These are phyloP conservation scores for Cichladusa arquata DNA, from an alignment of 2,113 vertebrate species.

Conservation along the genomic window DNA sequence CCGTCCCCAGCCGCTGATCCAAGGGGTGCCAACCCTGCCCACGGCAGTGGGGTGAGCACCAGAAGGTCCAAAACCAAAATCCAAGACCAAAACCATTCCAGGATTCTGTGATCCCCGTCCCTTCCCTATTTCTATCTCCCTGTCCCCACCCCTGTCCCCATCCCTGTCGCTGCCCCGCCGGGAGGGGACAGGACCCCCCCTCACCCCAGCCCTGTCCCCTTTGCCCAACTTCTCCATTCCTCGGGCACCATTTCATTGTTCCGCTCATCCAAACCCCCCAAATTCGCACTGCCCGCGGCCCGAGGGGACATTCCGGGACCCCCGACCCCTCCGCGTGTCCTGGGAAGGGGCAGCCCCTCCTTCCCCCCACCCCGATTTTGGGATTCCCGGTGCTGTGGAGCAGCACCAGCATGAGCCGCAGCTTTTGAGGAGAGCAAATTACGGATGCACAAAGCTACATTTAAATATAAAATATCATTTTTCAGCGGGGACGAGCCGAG, in stretches of 20 bases:
- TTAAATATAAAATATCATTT: not conserved
- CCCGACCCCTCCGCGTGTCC: not conserved
- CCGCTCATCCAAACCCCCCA: not conserved
- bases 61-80: too few species aligned
- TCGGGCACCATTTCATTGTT: too few species aligned
- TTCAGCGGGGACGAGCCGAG: not conserved
- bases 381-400: not conserved
- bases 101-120: too few species aligned
- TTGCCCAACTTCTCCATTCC: too few species aligned
- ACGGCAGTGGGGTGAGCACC: not conserved
- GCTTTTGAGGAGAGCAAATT: not conserved
- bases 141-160: too few species aligned
- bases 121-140: too few species aligned
- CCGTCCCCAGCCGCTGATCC: not conserved
- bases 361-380: not conserved
- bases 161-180: too few species aligned
- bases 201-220: too few species aligned
- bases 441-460: accelerated
- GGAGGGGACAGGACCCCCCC: too few species aligned
- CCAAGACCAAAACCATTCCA: too few species aligned
- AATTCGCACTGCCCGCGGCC: not conserved
- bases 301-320: not conserved
- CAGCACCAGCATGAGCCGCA: not conserved
- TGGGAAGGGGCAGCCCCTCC: not conserved
- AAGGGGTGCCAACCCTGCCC: not conserved